These are phyloP conservation scores for Knipowitschia caucasica DNA, from an alignment of 2,797 vertebrate species.

Conservation along the genomic window DNA sequence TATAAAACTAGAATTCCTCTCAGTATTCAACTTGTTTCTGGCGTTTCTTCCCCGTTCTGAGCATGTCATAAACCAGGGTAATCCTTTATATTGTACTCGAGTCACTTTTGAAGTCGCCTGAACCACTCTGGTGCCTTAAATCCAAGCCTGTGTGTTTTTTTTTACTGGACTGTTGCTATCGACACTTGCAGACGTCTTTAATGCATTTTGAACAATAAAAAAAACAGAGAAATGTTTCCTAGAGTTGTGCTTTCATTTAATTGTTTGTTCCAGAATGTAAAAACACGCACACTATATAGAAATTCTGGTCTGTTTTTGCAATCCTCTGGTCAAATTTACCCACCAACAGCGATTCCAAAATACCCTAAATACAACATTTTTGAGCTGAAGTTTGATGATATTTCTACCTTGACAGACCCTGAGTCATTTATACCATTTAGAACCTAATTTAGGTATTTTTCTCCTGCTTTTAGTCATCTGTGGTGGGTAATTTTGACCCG, in stretches of 20 bases:
- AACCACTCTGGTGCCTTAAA: constrained; percentile 56
- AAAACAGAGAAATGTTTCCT: neutral
- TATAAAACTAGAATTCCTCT: neutral
- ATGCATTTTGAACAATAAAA: constrained; percentile 18
- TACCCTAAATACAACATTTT: too few species aligned
- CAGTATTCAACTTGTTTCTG: neutral
- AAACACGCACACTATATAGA: too few species aligned
- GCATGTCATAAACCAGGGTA: constrained; percentile 2
- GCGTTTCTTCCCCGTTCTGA: neutral
- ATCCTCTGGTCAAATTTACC: too few species aligned
- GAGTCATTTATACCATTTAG: too few species aligned
- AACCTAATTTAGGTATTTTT: too few species aligned
- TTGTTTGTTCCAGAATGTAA: too few species aligned
- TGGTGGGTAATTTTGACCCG: too few species aligned
- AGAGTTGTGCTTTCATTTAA: neutral
- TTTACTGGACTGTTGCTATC: constrained; percentile 6
- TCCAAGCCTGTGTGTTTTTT: constrained; percentile 29
- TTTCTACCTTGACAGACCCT: too few species aligned
- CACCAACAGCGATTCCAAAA: too few species aligned
- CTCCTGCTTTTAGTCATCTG: too few species aligned
- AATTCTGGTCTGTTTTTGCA: too few species aligned
- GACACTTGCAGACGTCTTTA: constrained; percentile 2
- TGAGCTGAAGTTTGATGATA: too few species aligned
- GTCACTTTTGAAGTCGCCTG: constrained; percentile 5
- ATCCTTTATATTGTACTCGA: neutral